A percentile compares a stretch with the other conserved stretches of the same genome.
These are phyloP conservation scores for Apogon talboti DNA, from an alignment of 2,797 vertebrate species.

Conservation along the genomic window DNA sequence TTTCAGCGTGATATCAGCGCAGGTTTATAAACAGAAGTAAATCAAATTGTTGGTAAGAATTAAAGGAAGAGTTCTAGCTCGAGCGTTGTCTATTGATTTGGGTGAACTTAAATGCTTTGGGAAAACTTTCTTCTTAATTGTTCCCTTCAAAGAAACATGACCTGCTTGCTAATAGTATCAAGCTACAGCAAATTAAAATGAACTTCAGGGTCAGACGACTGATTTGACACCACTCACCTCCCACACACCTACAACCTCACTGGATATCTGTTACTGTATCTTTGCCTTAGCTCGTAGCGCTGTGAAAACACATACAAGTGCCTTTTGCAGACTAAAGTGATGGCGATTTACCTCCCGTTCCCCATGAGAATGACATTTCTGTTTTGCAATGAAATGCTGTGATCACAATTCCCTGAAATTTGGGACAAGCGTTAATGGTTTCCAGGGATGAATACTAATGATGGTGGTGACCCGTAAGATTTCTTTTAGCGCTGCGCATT, in stretches of 20 bases:
- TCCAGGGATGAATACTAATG: too few species aligned
- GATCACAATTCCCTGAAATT: too few species aligned
- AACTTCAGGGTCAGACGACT: slow-evolving; percentile 9
- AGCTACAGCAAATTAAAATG: background rate
- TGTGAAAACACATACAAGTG: too few species aligned
- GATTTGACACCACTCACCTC: background rate
- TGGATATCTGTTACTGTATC: background rate
- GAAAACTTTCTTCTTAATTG: slow-evolving; percentile 36
- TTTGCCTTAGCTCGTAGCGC: too few species aligned
- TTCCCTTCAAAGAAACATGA: slow-evolving; percentile 26
- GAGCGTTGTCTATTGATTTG: slow-evolving; percentile 35
- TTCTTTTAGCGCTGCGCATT: too few species aligned
- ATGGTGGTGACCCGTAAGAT: too few species aligned
- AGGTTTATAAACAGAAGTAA: slow-evolving; percentile 2
- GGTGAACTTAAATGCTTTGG: slow-evolving; percentile 23
- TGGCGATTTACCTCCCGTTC: too few species aligned
- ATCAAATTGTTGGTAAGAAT: slow-evolving; percentile 16
- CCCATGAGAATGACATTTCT: too few species aligned
- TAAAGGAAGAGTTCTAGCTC: slow-evolving; percentile 30
- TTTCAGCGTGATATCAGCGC: slow-evolving; percentile 19
- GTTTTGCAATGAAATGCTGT: too few species aligned
- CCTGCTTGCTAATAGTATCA: slow-evolving; percentile 14
- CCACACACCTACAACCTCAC: background rate
- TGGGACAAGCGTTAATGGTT: too few species aligned
- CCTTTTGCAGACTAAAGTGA: too few species aligned